Evolutionary conservation across 92 coral and sea anemone genomes (phyloP).

Genomic region (Porites cylindrica): DNA sequence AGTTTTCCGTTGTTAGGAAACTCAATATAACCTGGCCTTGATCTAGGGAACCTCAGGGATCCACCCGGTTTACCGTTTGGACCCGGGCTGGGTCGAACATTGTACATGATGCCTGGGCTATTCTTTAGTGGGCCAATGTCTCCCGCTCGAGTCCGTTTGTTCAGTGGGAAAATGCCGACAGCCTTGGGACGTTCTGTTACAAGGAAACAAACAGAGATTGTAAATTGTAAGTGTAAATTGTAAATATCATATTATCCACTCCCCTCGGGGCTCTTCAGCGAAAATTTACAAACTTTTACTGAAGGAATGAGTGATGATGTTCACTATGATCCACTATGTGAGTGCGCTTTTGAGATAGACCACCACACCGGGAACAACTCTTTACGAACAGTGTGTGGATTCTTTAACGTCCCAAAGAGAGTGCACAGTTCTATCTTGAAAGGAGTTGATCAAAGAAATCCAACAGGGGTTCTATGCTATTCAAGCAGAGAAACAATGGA

Average conservation of each 20-base stretch:
- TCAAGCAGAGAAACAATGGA: too few relatives aligned
- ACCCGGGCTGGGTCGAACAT: slow-evolving; percentile 69
- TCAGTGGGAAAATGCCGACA: slow-evolving; percentile 74
- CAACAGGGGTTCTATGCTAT: background rate
- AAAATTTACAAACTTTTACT: too few relatives aligned
- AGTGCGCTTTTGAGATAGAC: too few relatives aligned
- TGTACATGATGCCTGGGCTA: slow-evolving; percentile 66
- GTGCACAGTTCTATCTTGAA: background rate
- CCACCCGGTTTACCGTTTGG: slow-evolving; percentile 78
- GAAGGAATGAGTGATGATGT: too few relatives aligned
- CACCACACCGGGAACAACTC: too few relatives aligned
- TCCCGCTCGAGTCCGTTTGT: slow-evolving; percentile 36
- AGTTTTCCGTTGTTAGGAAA: slow-evolving; percentile 79
- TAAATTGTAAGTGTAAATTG: too few relatives aligned
- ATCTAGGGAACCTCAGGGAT: slow-evolving; percentile 62
- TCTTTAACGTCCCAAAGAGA: background rate
- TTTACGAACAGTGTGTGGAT: too few relatives aligned
- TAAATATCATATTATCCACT: too few relatives aligned
- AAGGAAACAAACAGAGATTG: background rate
- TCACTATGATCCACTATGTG: too few relatives aligned
- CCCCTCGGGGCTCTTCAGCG: too few relatives aligned
- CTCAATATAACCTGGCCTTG: slow-evolving; percentile 49
- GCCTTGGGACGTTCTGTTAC: slow-evolving; percentile 74
- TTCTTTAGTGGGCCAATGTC: slow-evolving; percentile 73
- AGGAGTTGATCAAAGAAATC: background rate